Conservation (phyloP, 2,888 invertebrate genomes). For the Sinhomidia bicolor region DNA sequence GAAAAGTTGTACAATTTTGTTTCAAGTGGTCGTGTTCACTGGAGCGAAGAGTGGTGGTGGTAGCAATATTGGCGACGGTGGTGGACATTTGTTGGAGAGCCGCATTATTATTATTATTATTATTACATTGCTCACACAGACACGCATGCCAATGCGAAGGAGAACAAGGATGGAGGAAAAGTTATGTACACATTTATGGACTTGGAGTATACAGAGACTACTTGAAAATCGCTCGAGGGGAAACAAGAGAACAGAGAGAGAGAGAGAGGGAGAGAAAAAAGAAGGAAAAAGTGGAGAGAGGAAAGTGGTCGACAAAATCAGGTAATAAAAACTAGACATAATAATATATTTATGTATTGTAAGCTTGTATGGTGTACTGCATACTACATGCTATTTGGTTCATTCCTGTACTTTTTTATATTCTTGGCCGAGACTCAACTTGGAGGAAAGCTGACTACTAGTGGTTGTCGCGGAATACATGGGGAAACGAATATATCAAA, state of each 20-base stretch:
- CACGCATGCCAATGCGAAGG: not conserved
- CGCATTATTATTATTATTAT: constrained; percentile 51
- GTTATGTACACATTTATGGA: constrained; percentile 30
- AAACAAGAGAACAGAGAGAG: constrained; percentile 11
- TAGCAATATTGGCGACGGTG: constrained; percentile 10
- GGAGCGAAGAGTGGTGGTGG: constrained; percentile 23
- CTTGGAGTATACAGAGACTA: not conserved
- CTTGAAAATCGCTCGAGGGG: constrained; percentile 55
- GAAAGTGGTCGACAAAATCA: constrained; percentile 42
- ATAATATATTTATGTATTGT: constrained; percentile 16
- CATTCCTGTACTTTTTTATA: not conserved
- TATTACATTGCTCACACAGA: constrained; percentile 27
- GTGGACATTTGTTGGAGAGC: constrained; percentile 41
- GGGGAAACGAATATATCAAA: constrained; percentile 49
- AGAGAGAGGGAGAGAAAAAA: not conserved
- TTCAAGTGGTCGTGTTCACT: constrained; percentile 26
- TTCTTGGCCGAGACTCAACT: constrained; percentile 33
- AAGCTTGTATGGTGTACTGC: not conserved
- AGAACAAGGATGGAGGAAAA: not conserved
- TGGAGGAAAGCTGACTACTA: not conserved
- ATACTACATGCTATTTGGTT: not conserved
- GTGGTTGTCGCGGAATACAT: too few relatives aligned
- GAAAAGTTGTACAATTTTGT: constrained; percentile 23
- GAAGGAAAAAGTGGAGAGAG: not conserved
- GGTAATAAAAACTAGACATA: constrained; percentile 38